A percentile compares a stretch with the other conserved stretches of the same genome.
These are phyloP conservation scores for Athene noctua DNA, from an alignment of 2,113 vertebrate genomes.

Conservation along the genomic window DNA sequence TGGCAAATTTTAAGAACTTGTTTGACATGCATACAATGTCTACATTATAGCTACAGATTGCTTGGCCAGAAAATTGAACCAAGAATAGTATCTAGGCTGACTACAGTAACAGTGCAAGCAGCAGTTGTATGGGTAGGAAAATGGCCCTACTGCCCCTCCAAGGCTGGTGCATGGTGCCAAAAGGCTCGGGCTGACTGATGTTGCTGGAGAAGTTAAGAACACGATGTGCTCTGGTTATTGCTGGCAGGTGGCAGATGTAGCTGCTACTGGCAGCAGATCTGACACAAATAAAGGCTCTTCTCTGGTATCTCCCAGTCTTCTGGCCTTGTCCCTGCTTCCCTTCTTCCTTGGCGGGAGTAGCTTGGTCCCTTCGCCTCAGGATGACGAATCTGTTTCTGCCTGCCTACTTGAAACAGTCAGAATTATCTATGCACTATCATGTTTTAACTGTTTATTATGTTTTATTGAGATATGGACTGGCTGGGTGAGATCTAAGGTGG, in stretches of 20 bases:
- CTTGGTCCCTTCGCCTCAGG: not conserved
- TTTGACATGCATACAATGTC: not conserved
- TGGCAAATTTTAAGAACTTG: not conserved
- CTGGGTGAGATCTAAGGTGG: not conserved
- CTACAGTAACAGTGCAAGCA: not conserved
- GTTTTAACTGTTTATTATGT: not conserved
- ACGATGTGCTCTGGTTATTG: not conserved
- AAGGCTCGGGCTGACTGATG: not conserved
- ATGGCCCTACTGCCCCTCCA: not conserved
- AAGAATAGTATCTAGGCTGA: not conserved
- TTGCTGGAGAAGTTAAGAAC: not conserved
- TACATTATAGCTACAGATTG: not conserved
- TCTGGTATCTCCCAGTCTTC: not conserved
- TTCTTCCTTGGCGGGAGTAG: not conserved
- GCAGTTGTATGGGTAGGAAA: not conserved
- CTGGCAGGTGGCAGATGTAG: not conserved
- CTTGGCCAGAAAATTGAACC: not conserved
- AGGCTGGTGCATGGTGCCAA: fast-evolving
- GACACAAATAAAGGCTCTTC: not conserved
- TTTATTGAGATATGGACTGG: not conserved
- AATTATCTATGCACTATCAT: not conserved
- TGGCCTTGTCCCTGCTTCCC: not conserved
- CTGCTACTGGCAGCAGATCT: not conserved
- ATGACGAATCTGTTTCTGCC: not conserved
- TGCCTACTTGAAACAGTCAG: not conserved